Percentiles rank a stretch among this genome's conserved stretches.
Evolutionary conservation across 2,888 invertebrate genomes (phyloP).

Genomic region (Brachyptera putata): DNA sequence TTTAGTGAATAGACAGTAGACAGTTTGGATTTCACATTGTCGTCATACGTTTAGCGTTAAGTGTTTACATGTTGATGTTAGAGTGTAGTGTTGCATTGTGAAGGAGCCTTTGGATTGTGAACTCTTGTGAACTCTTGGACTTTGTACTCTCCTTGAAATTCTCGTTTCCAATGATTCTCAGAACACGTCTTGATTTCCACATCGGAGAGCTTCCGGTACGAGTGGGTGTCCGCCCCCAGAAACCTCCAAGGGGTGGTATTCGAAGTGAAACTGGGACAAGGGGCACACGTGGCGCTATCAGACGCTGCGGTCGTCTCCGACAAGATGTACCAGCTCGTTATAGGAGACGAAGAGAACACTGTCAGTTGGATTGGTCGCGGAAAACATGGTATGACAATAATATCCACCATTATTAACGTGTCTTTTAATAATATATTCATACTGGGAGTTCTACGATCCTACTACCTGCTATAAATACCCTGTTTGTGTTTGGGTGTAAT

Average conservation of each 20-base stretch:
- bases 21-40: too few species aligned
- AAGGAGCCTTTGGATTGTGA: too few species aligned
- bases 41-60: too few species aligned
- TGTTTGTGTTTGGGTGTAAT: too few species aligned
- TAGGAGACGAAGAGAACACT: conserved; percentile 56
- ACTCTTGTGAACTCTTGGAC: too few species aligned
- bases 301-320: conserved; percentile 53
- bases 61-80: too few species aligned
- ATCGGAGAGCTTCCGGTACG: conserved; percentile 59
- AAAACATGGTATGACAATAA: conserved; percentile 57
- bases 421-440: too few species aligned
- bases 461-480: too few species aligned
- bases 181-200: conserved; percentile 62
- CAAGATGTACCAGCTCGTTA: conserved; percentile 58
- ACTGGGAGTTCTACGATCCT: too few species aligned
- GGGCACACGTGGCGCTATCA: conserved; percentile 57
- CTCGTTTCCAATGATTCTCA: conserved; percentile 38
- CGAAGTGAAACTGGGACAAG: conserved; percentile 54
- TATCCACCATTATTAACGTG: neutral
- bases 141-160: too few species aligned
- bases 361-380: conserved; percentile 60
- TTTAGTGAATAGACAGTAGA: too few species aligned
- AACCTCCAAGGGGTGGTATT: conserved; percentile 60
- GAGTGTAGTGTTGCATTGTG: too few species aligned
- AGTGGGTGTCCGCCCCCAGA: conserved; percentile 60